These are phyloP conservation scores for Henricia sp. DNA, from an alignment of 53 echinoderm and acorn worm species.

Conservation along the genomic window DNA sequence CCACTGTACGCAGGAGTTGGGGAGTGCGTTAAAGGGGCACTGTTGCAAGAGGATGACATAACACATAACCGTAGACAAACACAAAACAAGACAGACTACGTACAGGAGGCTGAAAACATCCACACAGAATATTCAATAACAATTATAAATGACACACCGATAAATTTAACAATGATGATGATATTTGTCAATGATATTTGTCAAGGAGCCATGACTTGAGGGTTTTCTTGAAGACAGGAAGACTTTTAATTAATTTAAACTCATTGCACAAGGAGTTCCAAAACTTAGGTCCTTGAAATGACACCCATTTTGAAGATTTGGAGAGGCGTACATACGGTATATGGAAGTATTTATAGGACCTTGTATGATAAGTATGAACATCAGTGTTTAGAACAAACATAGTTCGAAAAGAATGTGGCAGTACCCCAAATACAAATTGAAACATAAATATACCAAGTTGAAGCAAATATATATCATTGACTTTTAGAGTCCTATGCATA, in stretches of 20 bases:
- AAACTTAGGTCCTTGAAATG: conserved; percentile 2
- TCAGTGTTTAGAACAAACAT: conserved; percentile 34
- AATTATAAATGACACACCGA: too few species aligned
- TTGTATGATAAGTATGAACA: background rate
- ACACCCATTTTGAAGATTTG: background rate
- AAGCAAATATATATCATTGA: conserved; percentile 17
- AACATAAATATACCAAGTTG: conserved; percentile 36
- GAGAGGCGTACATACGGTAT: background rate
- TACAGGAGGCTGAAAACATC: too few species aligned
- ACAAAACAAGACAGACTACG: too few species aligned
- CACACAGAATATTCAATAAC: too few species aligned
- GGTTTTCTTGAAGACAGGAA: background rate
- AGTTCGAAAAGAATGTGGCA: background rate
- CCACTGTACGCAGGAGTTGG: too few species aligned
- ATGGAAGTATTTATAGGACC: conserved; percentile 11
- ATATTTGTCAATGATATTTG: background rate
- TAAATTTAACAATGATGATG: too few species aligned
- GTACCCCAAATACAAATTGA: background rate
- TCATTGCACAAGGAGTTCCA: background rate
- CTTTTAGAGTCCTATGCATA: conserved; percentile 1
- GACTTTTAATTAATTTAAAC: background rate
- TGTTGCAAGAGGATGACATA: too few species aligned
- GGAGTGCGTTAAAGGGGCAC: too few species aligned
- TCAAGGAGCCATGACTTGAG: background rate
- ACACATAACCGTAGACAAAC: too few species aligned